phyloP scores from a whole-genome alignment of 2,888 invertebrate genomes.

The Drosophila atroscutellata region DNA sequence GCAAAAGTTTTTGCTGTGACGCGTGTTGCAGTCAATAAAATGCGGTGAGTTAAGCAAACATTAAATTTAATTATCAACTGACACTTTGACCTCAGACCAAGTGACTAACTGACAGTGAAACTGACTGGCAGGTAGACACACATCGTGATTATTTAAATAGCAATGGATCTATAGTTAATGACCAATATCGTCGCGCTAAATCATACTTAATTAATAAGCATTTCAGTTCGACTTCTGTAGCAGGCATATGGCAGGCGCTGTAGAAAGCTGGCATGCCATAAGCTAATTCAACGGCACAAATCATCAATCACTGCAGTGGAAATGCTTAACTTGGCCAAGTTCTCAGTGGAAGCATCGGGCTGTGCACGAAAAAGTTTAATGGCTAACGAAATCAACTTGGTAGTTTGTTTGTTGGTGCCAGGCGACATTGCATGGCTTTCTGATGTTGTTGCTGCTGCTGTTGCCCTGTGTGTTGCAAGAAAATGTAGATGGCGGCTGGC shows the following conservation, averaged over 20 bases:
- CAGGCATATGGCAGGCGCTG: conserved; percentile 8
- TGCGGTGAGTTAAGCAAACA: conserved; percentile 36
- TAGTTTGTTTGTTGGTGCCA: conserved; percentile 39
- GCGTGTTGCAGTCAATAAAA: conserved; percentile 45
- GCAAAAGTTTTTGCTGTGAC: conserved; percentile 51
- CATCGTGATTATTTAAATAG: conserved; percentile 32
- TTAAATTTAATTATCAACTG: conserved; percentile 60
- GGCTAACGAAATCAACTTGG: conserved; percentile 67
- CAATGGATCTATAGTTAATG: conserved; percentile 45
- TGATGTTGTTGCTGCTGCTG: conserved; percentile 2
- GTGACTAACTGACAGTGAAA: conserved; percentile 29
- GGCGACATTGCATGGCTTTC: conserved; percentile 24
- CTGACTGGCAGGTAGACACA: conserved; percentile 15
- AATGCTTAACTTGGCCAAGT: conserved; percentile 44
- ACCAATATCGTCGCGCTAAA: conserved; percentile 46
- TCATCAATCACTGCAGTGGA: conserved; percentile 66
- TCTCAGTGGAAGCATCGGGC: conserved; percentile 45
- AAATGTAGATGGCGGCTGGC: conserved; percentile 36
- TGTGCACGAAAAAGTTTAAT: conserved; percentile 68
- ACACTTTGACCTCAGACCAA: conserved; percentile 40
- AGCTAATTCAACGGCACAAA: conserved; percentile 56
- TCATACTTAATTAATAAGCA: conserved; percentile 66
- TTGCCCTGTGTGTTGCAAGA: conserved; percentile 2
- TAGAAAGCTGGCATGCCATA: conserved; percentile 48
- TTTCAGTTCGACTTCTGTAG: conserved; percentile 21